Conservation (phyloP, 2,797 vertebrate genomes). For the Podarcis siculus region DNA sequence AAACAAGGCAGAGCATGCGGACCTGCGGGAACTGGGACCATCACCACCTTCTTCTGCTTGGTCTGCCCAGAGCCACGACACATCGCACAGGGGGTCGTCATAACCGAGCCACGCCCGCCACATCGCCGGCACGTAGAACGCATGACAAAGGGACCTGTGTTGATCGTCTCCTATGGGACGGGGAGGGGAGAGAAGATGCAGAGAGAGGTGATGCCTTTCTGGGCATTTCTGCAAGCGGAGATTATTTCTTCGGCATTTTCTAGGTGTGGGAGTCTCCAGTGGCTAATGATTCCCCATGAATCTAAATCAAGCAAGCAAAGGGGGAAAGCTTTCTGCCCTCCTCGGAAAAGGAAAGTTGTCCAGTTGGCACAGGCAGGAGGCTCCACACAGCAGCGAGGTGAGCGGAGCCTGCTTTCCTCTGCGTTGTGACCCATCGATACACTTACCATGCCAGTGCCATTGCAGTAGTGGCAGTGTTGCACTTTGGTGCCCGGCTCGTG, state of each 20-base stretch:
- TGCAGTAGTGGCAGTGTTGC: constrained; percentile 92
- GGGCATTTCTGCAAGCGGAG: not conserved
- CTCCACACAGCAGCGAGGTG: not conserved
- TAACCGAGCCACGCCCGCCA: constrained; percentile 86
- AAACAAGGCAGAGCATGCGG: constrained; percentile 36
- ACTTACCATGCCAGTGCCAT: constrained; percentile 94
- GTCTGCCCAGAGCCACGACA: constrained; percentile 91
- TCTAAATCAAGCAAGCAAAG: not conserved
- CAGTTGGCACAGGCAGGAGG: not conserved
- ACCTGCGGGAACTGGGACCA: constrained; percentile 97
- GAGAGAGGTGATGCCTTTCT: not conserved
- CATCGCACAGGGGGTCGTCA: constrained; percentile 84
- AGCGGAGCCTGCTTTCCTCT: too few species aligned
- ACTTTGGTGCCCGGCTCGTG: constrained; percentile 91
- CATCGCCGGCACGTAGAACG: constrained; percentile 94
- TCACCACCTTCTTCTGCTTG: constrained; percentile 91
- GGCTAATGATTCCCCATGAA: not conserved
- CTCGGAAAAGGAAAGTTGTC: not conserved
- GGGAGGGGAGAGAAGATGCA: not conserved
- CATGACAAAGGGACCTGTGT: constrained; percentile 97
- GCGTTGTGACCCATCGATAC: accelerated
- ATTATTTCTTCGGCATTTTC: not conserved
- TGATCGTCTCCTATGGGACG: constrained; percentile 89
- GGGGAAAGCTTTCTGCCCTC: too few species aligned
- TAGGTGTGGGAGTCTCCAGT: too few species aligned